phyloP scores from a whole-genome alignment of 2,888 invertebrate species.

The Augochlorella aurata region DNA sequence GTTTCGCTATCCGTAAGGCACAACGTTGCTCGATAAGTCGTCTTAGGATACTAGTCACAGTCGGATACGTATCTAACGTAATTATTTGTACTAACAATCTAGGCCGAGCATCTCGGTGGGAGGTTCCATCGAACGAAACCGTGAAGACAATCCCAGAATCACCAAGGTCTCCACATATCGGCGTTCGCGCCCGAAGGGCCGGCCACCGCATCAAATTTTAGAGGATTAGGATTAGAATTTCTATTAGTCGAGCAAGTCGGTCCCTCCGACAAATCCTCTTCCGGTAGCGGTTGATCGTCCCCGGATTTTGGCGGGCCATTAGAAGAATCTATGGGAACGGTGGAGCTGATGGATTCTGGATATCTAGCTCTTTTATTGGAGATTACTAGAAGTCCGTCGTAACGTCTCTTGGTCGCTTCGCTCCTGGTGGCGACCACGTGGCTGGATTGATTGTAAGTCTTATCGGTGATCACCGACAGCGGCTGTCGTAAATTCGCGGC shows the following conservation, averaged over 20 bases:
- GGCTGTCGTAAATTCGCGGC: constrained; percentile 73
- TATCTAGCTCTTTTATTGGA: constrained; percentile 77
- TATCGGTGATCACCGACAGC: constrained; percentile 80
- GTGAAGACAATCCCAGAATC: constrained; percentile 31
- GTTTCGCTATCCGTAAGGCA: constrained; percentile 40
- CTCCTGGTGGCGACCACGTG: constrained; percentile 57
- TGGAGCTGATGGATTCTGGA: constrained; percentile 74
- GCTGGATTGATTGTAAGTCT: constrained; percentile 74
- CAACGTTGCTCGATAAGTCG: constrained; percentile 3
- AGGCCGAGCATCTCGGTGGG: not conserved
- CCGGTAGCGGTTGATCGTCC: constrained; percentile 62
- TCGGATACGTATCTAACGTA: not conserved
- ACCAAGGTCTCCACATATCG: constrained; percentile 86
- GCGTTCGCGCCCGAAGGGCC: constrained; percentile 77
- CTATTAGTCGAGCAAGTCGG: constrained; percentile 53
- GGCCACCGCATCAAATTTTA: constrained; percentile 63
- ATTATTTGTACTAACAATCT: constrained; percentile 25
- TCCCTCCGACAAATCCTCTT: constrained; percentile 70
- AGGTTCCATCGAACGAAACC: not conserved
- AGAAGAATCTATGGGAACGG: constrained; percentile 60
- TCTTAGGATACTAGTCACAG: constrained; percentile 1
- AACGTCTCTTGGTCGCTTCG: constrained; percentile 74
- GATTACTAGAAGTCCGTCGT: constrained; percentile 76
- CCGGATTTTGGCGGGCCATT: constrained; percentile 50
- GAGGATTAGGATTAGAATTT: constrained; percentile 60